These are phyloP conservation scores for Caenorhabditis elegans DNA, from an alignment of 1,140 invertebrate species.

Conservation along the genomic window DNA sequence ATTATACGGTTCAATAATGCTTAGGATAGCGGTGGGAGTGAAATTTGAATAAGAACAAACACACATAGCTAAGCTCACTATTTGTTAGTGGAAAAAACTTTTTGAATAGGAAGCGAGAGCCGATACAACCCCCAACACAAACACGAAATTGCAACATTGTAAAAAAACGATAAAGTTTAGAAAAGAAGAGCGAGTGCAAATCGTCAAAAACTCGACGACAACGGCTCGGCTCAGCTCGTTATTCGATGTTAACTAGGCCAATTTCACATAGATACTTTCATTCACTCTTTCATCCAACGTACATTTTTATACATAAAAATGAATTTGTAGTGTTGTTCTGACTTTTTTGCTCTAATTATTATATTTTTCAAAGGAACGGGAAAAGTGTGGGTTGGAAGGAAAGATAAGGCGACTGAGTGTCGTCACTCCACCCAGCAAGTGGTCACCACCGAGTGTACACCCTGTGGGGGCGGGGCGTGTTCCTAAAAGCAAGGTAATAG, in stretches of 20 bases:
- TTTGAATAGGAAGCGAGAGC: neutral
- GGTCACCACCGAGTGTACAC: no score
- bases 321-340: no score
- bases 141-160: conserved; percentile 29
- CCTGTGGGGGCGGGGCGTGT: no score
- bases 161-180: conserved; percentile 33
- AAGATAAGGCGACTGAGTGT: no score
- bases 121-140: neutral
- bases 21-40: neutral
- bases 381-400: no score
- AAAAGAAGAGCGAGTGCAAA: neutral
- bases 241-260: conserved; percentile 29
- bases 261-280: conserved; percentile 3
- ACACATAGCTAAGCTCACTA: neutral
- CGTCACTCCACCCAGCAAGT: no score
- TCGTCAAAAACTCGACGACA: conserved; percentile 22
- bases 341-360: no score
- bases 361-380: no score
- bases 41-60: conserved; percentile 32
- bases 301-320: no score
- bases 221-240: neutral
- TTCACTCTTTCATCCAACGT: neutral
- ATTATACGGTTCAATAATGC: conserved; percentile 14
- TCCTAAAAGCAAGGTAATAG: no score
- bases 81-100: conserved; percentile 3